Conservation (phyloP, 2,797 vertebrate species). For the Clarias pachynema region DNA sequence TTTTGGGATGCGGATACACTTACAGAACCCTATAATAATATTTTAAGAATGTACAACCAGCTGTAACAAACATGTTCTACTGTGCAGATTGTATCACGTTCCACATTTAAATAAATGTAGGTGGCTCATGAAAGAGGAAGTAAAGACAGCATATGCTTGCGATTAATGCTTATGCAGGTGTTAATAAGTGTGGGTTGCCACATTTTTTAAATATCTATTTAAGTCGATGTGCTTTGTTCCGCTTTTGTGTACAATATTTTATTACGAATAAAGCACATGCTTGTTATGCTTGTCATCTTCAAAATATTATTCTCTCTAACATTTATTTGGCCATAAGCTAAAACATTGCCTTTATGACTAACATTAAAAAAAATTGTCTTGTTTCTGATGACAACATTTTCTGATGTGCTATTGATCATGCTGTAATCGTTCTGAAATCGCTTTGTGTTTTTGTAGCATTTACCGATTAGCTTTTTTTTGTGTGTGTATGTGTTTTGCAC, state of each 20-base stretch:
- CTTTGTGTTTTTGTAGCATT: background rate
- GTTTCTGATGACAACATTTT: background rate
- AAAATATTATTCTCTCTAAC: background rate
- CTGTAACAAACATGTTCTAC: background rate
- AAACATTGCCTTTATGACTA: background rate
- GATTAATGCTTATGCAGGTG: constrained; percentile 47
- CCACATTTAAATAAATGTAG: background rate
- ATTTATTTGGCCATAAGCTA: background rate
- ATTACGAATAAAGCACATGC: background rate
- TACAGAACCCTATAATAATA: background rate
- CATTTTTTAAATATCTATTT: constrained; percentile 62
- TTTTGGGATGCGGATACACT: background rate
- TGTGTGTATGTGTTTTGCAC: background rate
- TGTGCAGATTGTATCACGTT: background rate
- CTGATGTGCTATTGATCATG: background rate
- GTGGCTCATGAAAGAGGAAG: constrained; percentile 30
- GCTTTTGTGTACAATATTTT: constrained; percentile 53
- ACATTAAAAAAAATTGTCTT: background rate
- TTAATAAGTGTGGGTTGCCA: constrained; percentile 28
- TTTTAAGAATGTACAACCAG: background rate
- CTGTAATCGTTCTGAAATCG: background rate
- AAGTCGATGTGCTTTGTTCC: constrained; percentile 60
- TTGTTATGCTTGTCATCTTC: background rate
- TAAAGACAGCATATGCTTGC: constrained; percentile 4
- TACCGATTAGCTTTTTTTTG: background rate